These are phyloP conservation scores for Luehdorfia chinensis DNA, from an alignment of 1,140 invertebrate species.

Conservation along the genomic window DNA sequence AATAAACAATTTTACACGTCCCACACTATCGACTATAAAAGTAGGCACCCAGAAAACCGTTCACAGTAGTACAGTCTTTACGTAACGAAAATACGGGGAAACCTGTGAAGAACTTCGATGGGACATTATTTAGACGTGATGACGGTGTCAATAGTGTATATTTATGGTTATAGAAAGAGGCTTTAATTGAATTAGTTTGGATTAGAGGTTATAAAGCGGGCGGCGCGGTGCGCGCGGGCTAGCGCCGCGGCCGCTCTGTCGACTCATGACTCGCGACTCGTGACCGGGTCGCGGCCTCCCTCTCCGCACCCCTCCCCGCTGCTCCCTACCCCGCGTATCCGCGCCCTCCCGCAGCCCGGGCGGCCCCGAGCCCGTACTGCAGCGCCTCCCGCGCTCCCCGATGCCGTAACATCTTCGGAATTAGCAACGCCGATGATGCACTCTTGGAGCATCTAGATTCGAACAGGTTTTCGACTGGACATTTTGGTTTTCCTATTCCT, in stretches of 20 bases:
- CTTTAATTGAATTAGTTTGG: slow-evolving; percentile 11
- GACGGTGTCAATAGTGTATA: slow-evolving; percentile 1
- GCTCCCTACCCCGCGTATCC: slow-evolving; percentile 19
- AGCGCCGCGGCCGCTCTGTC: slow-evolving; percentile 65
- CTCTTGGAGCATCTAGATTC: slow-evolving; percentile 32
- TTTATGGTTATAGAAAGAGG: not conserved
- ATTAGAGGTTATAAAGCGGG: slow-evolving; percentile 23
- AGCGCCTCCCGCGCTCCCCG: slow-evolving; percentile 49
- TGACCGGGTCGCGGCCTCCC: slow-evolving; percentile 60
- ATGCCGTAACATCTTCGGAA: slow-evolving; percentile 69
- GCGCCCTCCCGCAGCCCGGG: slow-evolving; percentile 20
- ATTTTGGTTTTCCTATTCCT: not conserved
- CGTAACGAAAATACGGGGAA: slow-evolving; percentile 3
- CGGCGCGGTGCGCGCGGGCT: slow-evolving; percentile 58
- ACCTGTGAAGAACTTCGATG: not conserved
- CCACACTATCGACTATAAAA: slow-evolving; percentile 10
- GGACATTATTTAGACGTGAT: not conserved
- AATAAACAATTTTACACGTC: slow-evolving; percentile 17
- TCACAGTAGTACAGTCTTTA: slow-evolving; percentile 8
- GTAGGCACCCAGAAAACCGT: slow-evolving; percentile 8
- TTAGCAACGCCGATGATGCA: slow-evolving; percentile 63
- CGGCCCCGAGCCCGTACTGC: slow-evolving; percentile 56
- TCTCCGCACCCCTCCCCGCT: slow-evolving; percentile 23
- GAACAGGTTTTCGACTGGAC: not conserved
- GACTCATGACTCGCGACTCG: slow-evolving; percentile 54